Evolutionary conservation across 1,140 invertebrate genomes (phyloP).

Genomic region (Ditylenchus dipsaci): DNA sequence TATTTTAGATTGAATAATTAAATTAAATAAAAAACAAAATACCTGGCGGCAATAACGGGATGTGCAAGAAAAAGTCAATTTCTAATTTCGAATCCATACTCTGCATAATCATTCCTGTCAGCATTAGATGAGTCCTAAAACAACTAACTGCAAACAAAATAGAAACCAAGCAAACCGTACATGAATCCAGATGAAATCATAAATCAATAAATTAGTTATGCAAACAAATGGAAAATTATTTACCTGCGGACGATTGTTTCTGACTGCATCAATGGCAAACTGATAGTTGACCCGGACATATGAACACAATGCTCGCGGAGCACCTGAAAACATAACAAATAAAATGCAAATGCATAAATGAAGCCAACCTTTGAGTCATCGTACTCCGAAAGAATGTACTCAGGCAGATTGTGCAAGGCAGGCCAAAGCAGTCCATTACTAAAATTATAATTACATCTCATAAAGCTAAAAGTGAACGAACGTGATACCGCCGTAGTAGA

Average conservation of each 20-base stretch:
- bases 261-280: slow-evolving; percentile 55
- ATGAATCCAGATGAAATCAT: slow-evolving; percentile 58
- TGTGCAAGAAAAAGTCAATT: slow-evolving; percentile 57
- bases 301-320: slow-evolving; percentile 53
- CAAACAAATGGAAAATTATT: too few species aligned
- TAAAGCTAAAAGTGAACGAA: too few species aligned
- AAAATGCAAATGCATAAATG: neutral
- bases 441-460: too few species aligned
- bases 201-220: too few species aligned
- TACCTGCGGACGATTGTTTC: slow-evolving; percentile 55
- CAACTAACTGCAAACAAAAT: too few species aligned
- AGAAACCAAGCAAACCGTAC: too few species aligned
- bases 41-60: slow-evolving; percentile 57
- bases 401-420: slow-evolving; percentile 55
- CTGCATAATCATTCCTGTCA: slow-evolving; percentile 57
- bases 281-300: slow-evolving; percentile 57
- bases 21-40: too few species aligned
- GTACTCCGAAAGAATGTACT: slow-evolving; percentile 57
- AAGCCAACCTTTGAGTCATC: slow-evolving; percentile 33
- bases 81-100: slow-evolving; percentile 52
- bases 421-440: slow-evolving; percentile 56
- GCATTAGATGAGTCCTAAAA: slow-evolving; percentile 55
- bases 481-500: slow-evolving; percentile 55
- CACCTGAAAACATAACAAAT: too few species aligned
- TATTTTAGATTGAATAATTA: too few species aligned